These are phyloP conservation scores for Drosophila malerkotliana DNA, from an alignment of 1,140 invertebrate genomes.

Conservation along the genomic window DNA sequence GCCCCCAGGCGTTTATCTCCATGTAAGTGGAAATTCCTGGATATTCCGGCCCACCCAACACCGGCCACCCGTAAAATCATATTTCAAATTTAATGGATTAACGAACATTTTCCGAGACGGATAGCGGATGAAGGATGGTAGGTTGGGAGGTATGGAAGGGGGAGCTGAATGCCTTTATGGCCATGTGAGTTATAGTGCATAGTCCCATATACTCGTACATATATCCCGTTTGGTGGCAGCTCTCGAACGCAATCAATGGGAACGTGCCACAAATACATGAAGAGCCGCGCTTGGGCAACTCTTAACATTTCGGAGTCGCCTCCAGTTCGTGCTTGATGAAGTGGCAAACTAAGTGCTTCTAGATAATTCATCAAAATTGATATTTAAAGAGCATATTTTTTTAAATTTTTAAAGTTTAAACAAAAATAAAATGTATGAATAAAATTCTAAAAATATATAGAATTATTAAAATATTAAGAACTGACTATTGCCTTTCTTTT, in stretches of 20 bases:
- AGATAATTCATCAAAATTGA: slow-evolving; percentile 28
- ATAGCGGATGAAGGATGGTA: background rate
- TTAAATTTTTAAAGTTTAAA: too few species aligned
- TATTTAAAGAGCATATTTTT: background rate
- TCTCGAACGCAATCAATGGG: slow-evolving; percentile 46
- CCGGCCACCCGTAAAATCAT: slow-evolving; percentile 45
- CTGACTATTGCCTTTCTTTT: background rate
- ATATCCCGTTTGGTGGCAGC: slow-evolving; percentile 24
- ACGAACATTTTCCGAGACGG: slow-evolving; percentile 20
- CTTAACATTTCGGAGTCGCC: slow-evolving; percentile 5
- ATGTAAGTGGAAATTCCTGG: slow-evolving; percentile 22
- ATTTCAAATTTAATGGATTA: slow-evolving; percentile 78
- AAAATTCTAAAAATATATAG: too few species aligned
- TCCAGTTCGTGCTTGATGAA: slow-evolving; percentile 32
- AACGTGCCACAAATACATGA: slow-evolving; percentile 29
- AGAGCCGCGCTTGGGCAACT: slow-evolving; percentile 8
- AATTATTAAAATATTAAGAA: background rate
- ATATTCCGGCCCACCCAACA: slow-evolving; percentile 11
- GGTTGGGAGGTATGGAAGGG: background rate
- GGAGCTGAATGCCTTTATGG: slow-evolving; percentile 36
- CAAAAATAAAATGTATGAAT: too few species aligned
- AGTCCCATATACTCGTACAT: slow-evolving; percentile 26
- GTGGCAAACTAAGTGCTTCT: slow-evolving; percentile 39
- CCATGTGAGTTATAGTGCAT: slow-evolving; percentile 62
- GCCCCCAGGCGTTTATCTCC: slow-evolving; percentile 40